Evolutionary conservation across 2,888 invertebrate genomes (phyloP), one percentile per base, ranked within the genome.

Genomic region (Hartigia nigra): DNA sequence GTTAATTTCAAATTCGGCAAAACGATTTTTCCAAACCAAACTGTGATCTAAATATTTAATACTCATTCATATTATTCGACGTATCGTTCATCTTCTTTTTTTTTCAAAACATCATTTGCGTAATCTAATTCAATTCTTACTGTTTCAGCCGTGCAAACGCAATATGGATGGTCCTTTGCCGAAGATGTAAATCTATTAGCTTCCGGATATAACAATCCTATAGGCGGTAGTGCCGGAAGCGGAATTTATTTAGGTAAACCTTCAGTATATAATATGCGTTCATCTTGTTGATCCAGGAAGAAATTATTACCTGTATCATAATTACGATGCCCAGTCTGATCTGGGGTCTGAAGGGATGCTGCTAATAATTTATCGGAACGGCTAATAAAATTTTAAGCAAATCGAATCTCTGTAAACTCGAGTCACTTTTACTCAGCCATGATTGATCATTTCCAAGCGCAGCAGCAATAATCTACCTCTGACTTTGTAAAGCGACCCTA

Each of bases 161-260:
- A 93, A 83, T 88, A 91, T 5, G 92, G 92, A 4, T 94, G 93
- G 92, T 91, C 94, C 0, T 90, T 91, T 70, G 90, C 91, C 2
- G 88, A 92, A 80, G 88, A 92, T 5, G 92, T 92, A 0, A 93
- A 93, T 83, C 86, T 94, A 1, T 85, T 94, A 14, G 92, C 92
- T 1, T 87, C 94, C 0, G 93, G 93, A 32, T 91, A 92, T 78
- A 92, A 93, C 78, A 79, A 85, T 2, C 92, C 92, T 0, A n/a
- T 70, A 0, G 77, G 74, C 11, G 91, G 91, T 2, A 90, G 86
- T 76, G 84, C 92, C 11, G 94, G 94, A 23, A 93, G 93, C 80
- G 94, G 94, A 5, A 92, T 94, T 70, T 94, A 92, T 85, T 79
- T 87, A 36, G 90, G 90, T 85, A 85, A 76, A 31, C 32, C 11